phyloP scores from a whole-genome alignment of 1,140 invertebrate species.

The Latrodectus geometricus region DNA sequence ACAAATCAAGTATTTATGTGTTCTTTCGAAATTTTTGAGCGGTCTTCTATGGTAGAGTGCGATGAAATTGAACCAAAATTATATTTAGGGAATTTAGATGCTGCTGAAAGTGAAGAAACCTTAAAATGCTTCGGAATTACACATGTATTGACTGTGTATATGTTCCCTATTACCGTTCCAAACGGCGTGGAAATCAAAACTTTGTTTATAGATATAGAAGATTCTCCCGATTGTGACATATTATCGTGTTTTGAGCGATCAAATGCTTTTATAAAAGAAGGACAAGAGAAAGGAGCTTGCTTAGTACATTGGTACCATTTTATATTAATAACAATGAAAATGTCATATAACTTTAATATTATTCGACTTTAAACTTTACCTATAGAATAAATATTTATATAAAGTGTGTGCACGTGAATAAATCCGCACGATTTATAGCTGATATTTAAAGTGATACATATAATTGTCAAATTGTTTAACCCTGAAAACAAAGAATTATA shows the following conservation, averaged over 20 bases:
- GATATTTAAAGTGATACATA: too few relatives aligned
- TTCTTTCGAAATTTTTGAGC: slow-evolving; percentile 55
- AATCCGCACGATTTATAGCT: too few relatives aligned
- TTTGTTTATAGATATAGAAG: slow-evolving; percentile 67
- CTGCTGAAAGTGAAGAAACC: slow-evolving; percentile 44
- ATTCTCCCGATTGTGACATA: slow-evolving; percentile 81
- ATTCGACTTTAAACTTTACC: too few relatives aligned
- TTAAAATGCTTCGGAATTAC: slow-evolving; percentile 48
- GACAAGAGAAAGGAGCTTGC: slow-evolving; percentile 77
- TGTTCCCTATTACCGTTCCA: slow-evolving; percentile 50
- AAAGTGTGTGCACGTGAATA: too few relatives aligned
- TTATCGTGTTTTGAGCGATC: slow-evolving; percentile 75
- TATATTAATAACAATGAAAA: background rate
- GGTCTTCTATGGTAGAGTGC: slow-evolving; percentile 59
- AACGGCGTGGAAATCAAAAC: slow-evolving; percentile 51
- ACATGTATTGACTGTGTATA: slow-evolving; percentile 56
- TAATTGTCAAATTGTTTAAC: too few relatives aligned
- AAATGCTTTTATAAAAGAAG: slow-evolving; percentile 85
- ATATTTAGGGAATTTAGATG: slow-evolving; percentile 52
- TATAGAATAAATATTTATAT: too few relatives aligned
- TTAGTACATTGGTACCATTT: slow-evolving; percentile 71
- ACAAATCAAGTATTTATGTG: slow-evolving; percentile 28
- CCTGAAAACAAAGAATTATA: too few relatives aligned
- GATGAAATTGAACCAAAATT: slow-evolving; percentile 54
- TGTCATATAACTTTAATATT: too few relatives aligned